Evolutionary conservation across 2,113 vertebrate genomes (phyloP), one percentile per base, ranked within the genome.

Genomic region (Dicerorhinus sumatrensis): DNA sequence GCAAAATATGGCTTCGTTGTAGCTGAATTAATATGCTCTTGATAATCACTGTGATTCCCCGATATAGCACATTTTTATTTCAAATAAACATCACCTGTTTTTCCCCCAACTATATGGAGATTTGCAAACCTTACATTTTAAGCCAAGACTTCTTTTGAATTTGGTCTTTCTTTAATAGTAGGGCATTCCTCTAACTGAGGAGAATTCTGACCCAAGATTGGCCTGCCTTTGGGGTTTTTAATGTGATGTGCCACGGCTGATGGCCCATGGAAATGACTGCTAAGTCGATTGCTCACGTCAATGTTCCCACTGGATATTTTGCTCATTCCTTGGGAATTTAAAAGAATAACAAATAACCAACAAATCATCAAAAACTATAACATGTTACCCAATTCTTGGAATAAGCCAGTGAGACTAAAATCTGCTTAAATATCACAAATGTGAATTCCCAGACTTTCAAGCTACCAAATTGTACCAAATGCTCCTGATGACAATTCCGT

Each of bases 331-430:
- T 96, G 97, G 96, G 96, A 97, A 98, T 98, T 98, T 96, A 80
- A 94, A 98, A 98, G 94, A 97, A 96, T 96, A 97, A 98, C 97
- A 98, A 97, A 95, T 91, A 96, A 81, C 79, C 80, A 97, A 97
- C 92, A 98, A 97, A 96, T 97, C 95, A 97, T 97, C 86, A 89
- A 97, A 98, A 97, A 96, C 86, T 96, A 63, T 98, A 97, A 97
- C 95, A 96, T 94, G 70, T 98, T 97, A 87, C 97, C 95, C 93
- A 98, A 96, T 96, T 97, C 96, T 90, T 96, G 96, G 58, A 81
- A 48, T 63, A 91, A 90, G 79, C 96, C 97, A 97, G 10, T 60
- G 51, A 94, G 25, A 91, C 86, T 77, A 89, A 96, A 92, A 96
- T 97, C 58, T 70, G 51, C 58, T 95, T 85, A 86, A 95, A 83